Percentiles rank a stretch among this genome's conserved stretches.
phyloP scores from a whole-genome alignment of 2,888 invertebrate genomes.

The Chydorus sphaericus region DNA sequence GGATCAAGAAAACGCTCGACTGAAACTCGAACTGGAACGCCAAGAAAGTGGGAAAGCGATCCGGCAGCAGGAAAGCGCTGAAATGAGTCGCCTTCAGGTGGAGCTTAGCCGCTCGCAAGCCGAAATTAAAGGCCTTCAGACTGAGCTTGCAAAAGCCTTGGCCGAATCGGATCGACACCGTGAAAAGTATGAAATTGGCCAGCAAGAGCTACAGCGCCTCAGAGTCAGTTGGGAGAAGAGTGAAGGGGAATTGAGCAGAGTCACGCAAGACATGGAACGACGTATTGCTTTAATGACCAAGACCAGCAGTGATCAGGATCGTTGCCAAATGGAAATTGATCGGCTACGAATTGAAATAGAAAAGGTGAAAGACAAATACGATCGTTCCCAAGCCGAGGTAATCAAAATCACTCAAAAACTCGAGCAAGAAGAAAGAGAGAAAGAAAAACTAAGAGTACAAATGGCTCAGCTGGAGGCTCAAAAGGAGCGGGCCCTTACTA shows the following conservation, averaged over 20 bases:
- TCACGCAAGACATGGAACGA: conserved; percentile 62
- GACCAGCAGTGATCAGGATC: conserved; percentile 52
- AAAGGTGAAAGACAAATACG: conserved; percentile 71
- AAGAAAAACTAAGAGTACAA: conserved; percentile 8
- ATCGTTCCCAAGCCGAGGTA: conserved; percentile 27
- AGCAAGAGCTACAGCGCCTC: conserved; percentile 54
- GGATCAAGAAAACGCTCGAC: conserved; percentile 31
- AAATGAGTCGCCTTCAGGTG: conserved; percentile 19
- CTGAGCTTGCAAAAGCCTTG: conserved; percentile 17
- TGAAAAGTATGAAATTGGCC: conserved; percentile 34
- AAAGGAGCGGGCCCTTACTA: conserved; percentile 29
- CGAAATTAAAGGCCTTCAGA: conserved; percentile 20
- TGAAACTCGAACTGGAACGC: conserved; percentile 66
- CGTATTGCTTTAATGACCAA: conserved; percentile 64
- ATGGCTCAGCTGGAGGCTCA: conserved; percentile 25
- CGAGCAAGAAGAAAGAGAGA: conserved; percentile 34
- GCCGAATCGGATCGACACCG: conserved; percentile 44
- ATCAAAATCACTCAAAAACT: conserved; percentile 52
- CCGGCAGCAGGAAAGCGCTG: conserved; percentile 35
- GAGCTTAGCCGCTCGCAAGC: conserved; percentile 20
- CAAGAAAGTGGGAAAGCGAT: conserved; percentile 19
- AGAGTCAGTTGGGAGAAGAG: conserved; percentile 48
- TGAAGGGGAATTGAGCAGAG: conserved; percentile 59
- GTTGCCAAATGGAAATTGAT: conserved; percentile 33
- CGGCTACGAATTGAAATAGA: conserved; percentile 76